These are phyloP conservation scores for Lycia hirtaria DNA, from an alignment of 2,888 invertebrate genomes.

Conservation along the genomic window DNA sequence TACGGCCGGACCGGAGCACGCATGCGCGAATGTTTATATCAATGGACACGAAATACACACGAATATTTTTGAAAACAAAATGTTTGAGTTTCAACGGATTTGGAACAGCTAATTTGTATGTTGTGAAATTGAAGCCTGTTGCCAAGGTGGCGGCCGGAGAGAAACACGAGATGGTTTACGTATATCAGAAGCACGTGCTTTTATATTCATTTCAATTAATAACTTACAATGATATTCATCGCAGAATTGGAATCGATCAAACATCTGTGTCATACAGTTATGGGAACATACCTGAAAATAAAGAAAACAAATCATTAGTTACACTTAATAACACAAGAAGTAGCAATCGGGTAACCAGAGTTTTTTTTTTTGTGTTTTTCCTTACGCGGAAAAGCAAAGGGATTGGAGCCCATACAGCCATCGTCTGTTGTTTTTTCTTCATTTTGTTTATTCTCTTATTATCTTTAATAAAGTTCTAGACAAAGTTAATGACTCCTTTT, in stretches of 20 bases:
- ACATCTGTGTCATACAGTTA: conserved; percentile 7
- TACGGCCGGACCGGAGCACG: conserved; percentile 45
- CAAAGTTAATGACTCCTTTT: too few species aligned
- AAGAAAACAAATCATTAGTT: conserved; percentile 12
- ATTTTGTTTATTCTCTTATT: too few species aligned
- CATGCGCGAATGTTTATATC: conserved; percentile 71
- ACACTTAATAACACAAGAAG: not conserved
- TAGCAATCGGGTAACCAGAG: too few species aligned
- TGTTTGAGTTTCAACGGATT: conserved; percentile 48
- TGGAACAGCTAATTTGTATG: conserved; percentile 45
- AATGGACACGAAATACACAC: conserved; percentile 63
- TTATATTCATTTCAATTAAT: conserved; percentile 18
- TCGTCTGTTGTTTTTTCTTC: too few species aligned
- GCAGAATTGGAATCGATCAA: not conserved
- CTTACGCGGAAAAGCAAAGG: too few species aligned
- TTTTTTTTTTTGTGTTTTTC: too few species aligned
- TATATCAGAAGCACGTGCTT: conserved; percentile 21
- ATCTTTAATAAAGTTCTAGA: too few species aligned
- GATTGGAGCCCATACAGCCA: too few species aligned
- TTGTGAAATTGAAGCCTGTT: conserved; percentile 47
- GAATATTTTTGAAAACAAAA: conserved; percentile 52
- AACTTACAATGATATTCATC: conserved; percentile 18
- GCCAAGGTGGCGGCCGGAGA: conserved; percentile 49
- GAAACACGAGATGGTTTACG: conserved; percentile 24
- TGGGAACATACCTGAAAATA: conserved; percentile 26